Evolutionary conservation across 2,797 vertebrate species (phyloP).

Genomic region (Sebastes taczanowskii): DNA sequence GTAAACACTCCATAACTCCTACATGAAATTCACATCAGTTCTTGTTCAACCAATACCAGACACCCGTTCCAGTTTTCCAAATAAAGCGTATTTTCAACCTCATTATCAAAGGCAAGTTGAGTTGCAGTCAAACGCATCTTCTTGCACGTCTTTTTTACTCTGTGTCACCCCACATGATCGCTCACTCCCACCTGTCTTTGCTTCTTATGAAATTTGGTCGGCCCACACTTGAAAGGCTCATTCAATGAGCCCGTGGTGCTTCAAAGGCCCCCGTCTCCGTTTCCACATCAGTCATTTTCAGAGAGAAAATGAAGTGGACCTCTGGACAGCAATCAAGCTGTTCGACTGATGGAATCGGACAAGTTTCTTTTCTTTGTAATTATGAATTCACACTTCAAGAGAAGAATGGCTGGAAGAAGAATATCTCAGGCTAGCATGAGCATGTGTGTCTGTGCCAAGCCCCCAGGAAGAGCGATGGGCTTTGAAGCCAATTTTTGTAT

Average conservation of each 20-base stretch:
- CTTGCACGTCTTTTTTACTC: constrained; percentile 6
- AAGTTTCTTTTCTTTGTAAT: constrained; percentile 38
- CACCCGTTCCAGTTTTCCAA: constrained; percentile 6
- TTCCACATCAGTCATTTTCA: constrained; percentile 34
- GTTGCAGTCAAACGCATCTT: constrained; percentile 21
- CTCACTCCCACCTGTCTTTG: constrained; percentile 13
- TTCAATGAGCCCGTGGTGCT: constrained; percentile 21
- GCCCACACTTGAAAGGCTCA: constrained; percentile 50
- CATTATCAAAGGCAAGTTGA: constrained; percentile 37
- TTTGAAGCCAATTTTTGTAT: background rate
- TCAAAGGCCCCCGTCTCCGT: constrained; percentile 44
- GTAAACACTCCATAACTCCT: constrained; percentile 10
- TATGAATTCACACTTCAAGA: constrained; percentile 21
- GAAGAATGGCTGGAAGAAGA: constrained; percentile 6
- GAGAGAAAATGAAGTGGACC: constrained; percentile 43
- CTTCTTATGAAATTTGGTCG: constrained; percentile 25
- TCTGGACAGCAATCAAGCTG: constrained; percentile 45
- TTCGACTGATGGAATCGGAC: constrained; percentile 41
- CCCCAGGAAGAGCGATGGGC: background rate
- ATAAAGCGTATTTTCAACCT: constrained; percentile 37
- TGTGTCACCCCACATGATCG: background rate
- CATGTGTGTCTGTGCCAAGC: background rate
- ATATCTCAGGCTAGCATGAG: background rate
- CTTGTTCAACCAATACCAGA: constrained; percentile 31
- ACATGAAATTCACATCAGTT: constrained; percentile 15